Evolutionary conservation across 2,888 invertebrate species (phyloP).

Genomic region (Oligia fasciuncula): DNA sequence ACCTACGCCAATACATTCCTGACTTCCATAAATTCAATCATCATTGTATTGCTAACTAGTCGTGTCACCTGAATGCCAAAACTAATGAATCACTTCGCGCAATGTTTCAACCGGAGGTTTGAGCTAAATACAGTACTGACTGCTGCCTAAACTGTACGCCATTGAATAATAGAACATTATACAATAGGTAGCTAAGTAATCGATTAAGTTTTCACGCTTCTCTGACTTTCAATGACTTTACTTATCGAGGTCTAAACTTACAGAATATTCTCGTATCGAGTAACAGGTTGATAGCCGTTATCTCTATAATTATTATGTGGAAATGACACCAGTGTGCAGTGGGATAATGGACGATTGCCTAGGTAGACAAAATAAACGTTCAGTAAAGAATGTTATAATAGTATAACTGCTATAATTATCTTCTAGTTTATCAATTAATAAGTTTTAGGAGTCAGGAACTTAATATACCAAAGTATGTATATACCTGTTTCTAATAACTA

Average conservation of each 20-base stretch:
- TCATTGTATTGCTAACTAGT: slow-evolving; percentile 33
- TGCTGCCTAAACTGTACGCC: slow-evolving; percentile 27
- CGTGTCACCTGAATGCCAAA: slow-evolving; percentile 43
- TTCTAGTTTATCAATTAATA: not conserved
- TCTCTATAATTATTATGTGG: not conserved
- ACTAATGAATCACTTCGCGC: slow-evolving; percentile 47
- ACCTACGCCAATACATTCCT: slow-evolving; percentile 28
- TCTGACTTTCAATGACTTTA: slow-evolving; percentile 8
- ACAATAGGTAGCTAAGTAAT: slow-evolving; percentile 8
- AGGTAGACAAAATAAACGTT: not conserved
- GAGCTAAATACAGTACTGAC: slow-evolving; percentile 38
- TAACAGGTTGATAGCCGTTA: not conserved
- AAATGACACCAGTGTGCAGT: not conserved
- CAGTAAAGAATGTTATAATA: not conserved
- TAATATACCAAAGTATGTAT: not conserved
- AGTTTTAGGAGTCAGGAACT: not conserved
- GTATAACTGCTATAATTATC: not conserved
- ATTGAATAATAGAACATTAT: slow-evolving; percentile 34
- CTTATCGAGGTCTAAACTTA: slow-evolving; percentile 3
- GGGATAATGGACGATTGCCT: not conserved
- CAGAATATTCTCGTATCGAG: not conserved
- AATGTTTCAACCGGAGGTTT: slow-evolving; percentile 41
- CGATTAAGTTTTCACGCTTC: slow-evolving; percentile 21
- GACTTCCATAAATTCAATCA: slow-evolving; percentile 21
- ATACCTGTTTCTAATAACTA: not conserved